Evolutionary conservation across 1,140 invertebrate genomes (phyloP).

Genomic region (Solenopsis invicta): DNA sequence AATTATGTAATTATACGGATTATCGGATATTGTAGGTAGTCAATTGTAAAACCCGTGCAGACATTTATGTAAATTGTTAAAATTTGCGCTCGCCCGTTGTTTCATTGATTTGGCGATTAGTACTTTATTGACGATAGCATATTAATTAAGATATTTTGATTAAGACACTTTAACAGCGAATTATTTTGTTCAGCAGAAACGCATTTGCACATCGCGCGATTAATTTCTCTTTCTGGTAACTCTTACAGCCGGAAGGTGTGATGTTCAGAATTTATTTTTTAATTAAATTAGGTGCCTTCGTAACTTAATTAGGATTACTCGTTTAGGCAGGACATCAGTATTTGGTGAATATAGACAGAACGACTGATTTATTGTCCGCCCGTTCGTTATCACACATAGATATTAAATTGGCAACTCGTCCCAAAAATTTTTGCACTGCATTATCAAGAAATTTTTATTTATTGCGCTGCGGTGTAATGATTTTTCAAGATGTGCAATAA

Average conservation of each 20-base stretch:
- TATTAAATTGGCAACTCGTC: conserved; percentile 7
- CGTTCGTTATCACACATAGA: background rate
- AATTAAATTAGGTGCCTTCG: conserved; percentile 52
- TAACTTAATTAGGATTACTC: conserved; percentile 42
- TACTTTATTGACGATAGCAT: conserved; percentile 10
- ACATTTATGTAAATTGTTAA: conserved; percentile 8
- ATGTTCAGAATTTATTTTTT: background rate
- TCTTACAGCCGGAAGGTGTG: background rate
- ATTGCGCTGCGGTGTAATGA: conserved; percentile 3
- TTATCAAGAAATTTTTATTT: conserved; percentile 27
- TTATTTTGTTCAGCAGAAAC: background rate
- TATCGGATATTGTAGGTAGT: conserved; percentile 26
- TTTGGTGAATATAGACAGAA: conserved; percentile 10
- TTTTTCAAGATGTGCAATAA: conserved; percentile 47
- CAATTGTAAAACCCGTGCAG: conserved; percentile 25
- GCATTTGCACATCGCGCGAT: background rate
- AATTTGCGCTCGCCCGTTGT: conserved; percentile 1
- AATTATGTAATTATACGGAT: conserved; percentile 22
- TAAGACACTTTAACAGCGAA: background rate
- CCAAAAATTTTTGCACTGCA: background rate
- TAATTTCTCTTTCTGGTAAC: background rate
- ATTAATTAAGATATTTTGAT: conserved; percentile 6
- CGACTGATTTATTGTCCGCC: conserved; percentile 12
- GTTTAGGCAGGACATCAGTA: background rate
- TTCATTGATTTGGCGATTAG: conserved; percentile 16